Percentiles rank a stretch among this genome's conserved stretches.
phyloP scores from a whole-genome alignment of 2,113 vertebrate species.

The Neopipo cinnamomea region DNA sequence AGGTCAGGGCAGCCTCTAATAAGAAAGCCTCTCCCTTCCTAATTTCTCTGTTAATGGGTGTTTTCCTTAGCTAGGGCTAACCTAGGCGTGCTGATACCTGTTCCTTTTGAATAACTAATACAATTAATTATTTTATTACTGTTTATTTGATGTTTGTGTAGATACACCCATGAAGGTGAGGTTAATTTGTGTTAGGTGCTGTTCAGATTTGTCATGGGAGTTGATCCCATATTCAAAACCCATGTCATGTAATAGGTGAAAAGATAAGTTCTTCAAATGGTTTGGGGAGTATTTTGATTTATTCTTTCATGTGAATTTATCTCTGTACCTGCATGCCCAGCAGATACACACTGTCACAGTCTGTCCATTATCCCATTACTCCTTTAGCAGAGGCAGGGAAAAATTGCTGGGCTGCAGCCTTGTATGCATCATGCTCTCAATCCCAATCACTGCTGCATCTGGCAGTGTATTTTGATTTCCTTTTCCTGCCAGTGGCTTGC shows the following conservation, averaged over 20 bases:
- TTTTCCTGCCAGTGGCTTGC: background rate
- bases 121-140: conserved; percentile 16
- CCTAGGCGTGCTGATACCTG: background rate
- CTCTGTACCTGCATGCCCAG: background rate
- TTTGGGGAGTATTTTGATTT: background rate
- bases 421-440: rapidly evolving
- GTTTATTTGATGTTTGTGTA: conserved; percentile 23
- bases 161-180: background rate
- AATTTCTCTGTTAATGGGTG: conserved; percentile 17
- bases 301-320: background rate
- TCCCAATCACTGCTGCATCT: background rate
- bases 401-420: background rate
- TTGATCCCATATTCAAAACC: background rate
- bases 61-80: conserved; percentile 5
- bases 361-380: background rate
- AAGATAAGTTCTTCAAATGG: background rate
- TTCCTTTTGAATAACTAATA: background rate
- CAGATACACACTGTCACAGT: background rate
- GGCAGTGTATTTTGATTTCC: background rate
- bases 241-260: background rate
- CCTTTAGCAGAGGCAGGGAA: background rate
- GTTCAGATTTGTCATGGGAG: background rate
- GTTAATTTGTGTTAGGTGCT: background rate
- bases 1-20: conserved; percentile 28
- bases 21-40: conserved; percentile 48